Percentiles rank a stretch among this genome's conserved stretches.
These are phyloP conservation scores for Phalloptychus januarius DNA, from an alignment of 2,797 vertebrate species.

Conservation along the genomic window DNA sequence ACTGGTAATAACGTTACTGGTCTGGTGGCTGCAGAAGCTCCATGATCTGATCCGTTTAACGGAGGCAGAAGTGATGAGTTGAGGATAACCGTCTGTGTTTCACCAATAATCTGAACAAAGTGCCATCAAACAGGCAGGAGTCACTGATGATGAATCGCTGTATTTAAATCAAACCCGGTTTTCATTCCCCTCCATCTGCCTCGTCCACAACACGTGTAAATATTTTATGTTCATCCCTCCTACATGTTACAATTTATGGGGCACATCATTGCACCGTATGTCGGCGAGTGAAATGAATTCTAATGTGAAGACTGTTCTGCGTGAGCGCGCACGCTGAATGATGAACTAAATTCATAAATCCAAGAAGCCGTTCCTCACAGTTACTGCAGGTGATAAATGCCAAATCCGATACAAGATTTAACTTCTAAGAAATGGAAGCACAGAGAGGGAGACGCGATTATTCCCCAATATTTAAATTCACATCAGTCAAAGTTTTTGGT, in stretches of 20 bases:
- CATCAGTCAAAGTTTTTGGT: not conserved
- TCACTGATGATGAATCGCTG: slow-evolving; percentile 47
- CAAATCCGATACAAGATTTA: slow-evolving; percentile 14
- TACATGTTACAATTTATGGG: slow-evolving; percentile 51
- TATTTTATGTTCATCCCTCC: slow-evolving; percentile 49
- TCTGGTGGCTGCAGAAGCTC: not conserved
- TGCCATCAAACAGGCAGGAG: slow-evolving; percentile 22
- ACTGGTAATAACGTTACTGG: too few relatives aligned
- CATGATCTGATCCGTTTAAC: not conserved
- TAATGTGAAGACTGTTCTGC: slow-evolving; percentile 32
- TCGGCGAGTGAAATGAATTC: slow-evolving; percentile 24
- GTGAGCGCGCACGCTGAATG: slow-evolving; percentile 8
- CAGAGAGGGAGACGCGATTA: not conserved
- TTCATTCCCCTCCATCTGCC: slow-evolving; percentile 40
- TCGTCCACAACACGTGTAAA: slow-evolving; percentile 58
- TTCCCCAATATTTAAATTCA: slow-evolving; percentile 20
- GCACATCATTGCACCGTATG: slow-evolving; percentile 48
- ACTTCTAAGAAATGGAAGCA: slow-evolving; percentile 15
- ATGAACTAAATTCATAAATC: slow-evolving; percentile 45
- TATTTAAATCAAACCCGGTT: slow-evolving; percentile 52
- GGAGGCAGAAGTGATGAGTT: slow-evolving; percentile 7
- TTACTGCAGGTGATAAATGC: not conserved
- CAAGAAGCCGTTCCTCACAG: slow-evolving; percentile 5
- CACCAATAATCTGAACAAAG: slow-evolving; percentile 52
- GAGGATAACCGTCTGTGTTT: slow-evolving; percentile 32